Evolutionary conservation across 2,888 invertebrate species (phyloP).

Genomic region (Tetropium fuscum): DNA sequence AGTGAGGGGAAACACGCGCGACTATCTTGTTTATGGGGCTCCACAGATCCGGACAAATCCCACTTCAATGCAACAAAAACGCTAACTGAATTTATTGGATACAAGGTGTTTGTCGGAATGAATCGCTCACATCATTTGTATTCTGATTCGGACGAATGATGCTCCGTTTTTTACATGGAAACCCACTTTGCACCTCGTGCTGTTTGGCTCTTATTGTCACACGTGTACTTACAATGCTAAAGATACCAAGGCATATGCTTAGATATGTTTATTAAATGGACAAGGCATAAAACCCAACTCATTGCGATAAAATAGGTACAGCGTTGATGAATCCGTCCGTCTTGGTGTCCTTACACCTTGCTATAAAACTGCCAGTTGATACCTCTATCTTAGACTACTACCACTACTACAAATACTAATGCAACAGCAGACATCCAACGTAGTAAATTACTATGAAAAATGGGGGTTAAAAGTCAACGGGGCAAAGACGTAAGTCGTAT

Average conservation of each 20-base stretch:
- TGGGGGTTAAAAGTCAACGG: too few species aligned
- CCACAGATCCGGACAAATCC: slow-evolving; percentile 67
- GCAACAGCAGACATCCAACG: too few species aligned
- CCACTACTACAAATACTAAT: too few species aligned
- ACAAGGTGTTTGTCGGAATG: slow-evolving; percentile 68
- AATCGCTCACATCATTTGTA: slow-evolving; percentile 67
- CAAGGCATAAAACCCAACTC: slow-evolving; percentile 59
- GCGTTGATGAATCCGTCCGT: slow-evolving; percentile 3
- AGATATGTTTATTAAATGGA: slow-evolving; percentile 67
- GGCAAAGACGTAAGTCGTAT: too few species aligned
- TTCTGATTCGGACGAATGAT: slow-evolving; percentile 67
- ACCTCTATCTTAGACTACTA: too few species aligned
- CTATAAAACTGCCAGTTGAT: too few species aligned
- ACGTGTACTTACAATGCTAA: slow-evolving; percentile 60
- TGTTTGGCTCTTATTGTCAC: slow-evolving; percentile 61
- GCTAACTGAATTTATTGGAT: slow-evolving; percentile 68
- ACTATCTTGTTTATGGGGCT: slow-evolving; percentile 67
- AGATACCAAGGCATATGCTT: slow-evolving; percentile 60
- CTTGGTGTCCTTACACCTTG: too few species aligned
- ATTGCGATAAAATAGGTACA: slow-evolving; percentile 36
- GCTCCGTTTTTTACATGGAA: slow-evolving; percentile 67
- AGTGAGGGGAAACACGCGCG: slow-evolving; percentile 55
- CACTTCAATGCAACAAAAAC: slow-evolving; percentile 66
- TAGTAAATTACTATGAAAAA: too few species aligned
- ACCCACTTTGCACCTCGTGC: slow-evolving; percentile 66